Evolutionary conservation across 2,113 vertebrate genomes (phyloP).

Genomic region (Helogale parvula): DNA sequence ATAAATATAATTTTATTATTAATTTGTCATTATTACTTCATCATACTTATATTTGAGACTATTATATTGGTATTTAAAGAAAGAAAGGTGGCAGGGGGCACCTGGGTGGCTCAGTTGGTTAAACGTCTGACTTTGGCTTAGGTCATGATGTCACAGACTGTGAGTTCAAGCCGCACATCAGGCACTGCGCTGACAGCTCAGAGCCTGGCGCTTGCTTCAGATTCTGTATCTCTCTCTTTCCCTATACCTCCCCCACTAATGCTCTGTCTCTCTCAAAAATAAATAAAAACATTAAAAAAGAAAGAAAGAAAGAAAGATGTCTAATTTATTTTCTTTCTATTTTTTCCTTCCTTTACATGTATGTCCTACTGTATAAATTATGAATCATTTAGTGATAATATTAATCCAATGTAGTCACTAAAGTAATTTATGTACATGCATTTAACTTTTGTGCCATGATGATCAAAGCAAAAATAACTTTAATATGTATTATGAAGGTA

Average conservation of each 20-base stretch:
- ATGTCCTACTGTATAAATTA: background rate
- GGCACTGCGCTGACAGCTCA: no score
- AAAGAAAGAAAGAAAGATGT: background rate
- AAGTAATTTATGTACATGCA: background rate
- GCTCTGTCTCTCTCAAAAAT: no score
- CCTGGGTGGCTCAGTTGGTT: no score
- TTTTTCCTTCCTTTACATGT: background rate
- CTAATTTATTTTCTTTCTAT: background rate
- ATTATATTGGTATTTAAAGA: background rate
- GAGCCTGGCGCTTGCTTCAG: no score
- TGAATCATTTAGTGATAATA: background rate
- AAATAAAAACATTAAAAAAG: no score
- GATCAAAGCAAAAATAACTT: background rate
- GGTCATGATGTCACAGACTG: no score
- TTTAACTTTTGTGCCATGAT: background rate
- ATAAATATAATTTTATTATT: background rate
- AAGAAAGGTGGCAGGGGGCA: background rate
- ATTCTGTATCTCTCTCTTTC: no score
- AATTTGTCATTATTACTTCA: background rate
- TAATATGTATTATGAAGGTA: background rate
- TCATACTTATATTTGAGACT: background rate
- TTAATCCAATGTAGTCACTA: background rate
- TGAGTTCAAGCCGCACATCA: no score
- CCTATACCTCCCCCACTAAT: no score
- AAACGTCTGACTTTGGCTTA: no score